Evolutionary conservation across 1,140 invertebrate species (phyloP).

Genomic region (Drosophila jambulina): DNA sequence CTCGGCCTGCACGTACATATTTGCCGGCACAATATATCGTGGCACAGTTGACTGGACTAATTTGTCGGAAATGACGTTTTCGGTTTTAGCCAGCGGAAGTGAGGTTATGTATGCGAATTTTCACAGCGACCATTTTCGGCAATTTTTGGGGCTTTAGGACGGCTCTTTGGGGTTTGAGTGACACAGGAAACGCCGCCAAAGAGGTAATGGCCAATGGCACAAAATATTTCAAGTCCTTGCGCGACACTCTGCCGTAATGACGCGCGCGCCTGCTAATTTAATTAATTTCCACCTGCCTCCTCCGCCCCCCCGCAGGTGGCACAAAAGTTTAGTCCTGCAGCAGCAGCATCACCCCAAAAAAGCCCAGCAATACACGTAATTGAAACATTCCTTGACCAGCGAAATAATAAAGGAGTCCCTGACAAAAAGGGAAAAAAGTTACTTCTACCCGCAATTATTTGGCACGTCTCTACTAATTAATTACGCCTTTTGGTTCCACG

Average conservation of each 20-base stretch:
- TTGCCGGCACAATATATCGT: constrained; percentile 48
- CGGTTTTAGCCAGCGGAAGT: constrained; percentile 65
- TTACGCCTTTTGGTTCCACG: constrained; percentile 76
- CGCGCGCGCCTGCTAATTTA: constrained; percentile 79
- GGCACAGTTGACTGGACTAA: constrained; percentile 75
- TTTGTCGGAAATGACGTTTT: constrained; percentile 80
- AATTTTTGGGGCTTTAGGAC: constrained; percentile 16
- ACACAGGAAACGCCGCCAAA: background rate
- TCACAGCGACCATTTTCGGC: constrained; percentile 27
- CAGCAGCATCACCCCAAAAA: background rate
- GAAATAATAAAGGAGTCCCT: constrained; percentile 66
- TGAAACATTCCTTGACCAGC: constrained; percentile 78
- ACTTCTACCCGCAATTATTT: constrained; percentile 79
- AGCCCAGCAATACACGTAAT: constrained; percentile 72
- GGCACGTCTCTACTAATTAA: constrained; percentile 81
- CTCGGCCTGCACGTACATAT: constrained; percentile 11
- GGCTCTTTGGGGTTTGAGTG: background rate
- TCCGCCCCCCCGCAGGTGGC: constrained; percentile 4
- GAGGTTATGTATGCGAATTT: constrained; percentile 51
- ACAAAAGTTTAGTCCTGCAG: constrained; percentile 45
- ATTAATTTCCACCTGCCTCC: constrained; percentile 77
- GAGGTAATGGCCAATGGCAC: constrained; percentile 6
- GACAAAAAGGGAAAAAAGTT: constrained; percentile 63
- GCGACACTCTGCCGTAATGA: constrained; percentile 76
- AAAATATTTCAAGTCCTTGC: constrained; percentile 70